Conservation (phyloP, 2,888 invertebrate genomes). For the Drosophila vallismaia region DNA sequence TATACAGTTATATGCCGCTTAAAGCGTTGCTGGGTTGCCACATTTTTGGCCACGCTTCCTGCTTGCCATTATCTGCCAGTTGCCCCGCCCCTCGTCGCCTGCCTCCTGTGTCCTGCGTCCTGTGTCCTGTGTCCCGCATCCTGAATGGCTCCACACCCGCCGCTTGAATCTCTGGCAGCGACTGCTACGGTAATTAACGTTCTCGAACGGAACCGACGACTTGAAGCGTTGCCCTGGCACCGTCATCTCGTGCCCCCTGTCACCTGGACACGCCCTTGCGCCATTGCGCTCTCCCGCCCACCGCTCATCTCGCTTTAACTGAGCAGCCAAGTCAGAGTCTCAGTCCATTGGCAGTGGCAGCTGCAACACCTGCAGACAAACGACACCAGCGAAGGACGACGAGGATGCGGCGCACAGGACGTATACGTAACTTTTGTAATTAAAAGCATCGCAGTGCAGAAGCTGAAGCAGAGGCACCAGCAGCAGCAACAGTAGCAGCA, state of each 20-base stretch:
- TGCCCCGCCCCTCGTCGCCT: neutral
- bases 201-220: constrained; percentile 76
- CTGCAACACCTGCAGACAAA: constrained; percentile 73
- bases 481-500: constrained; percentile 1
- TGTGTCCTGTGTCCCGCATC: neutral
- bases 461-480: constrained; percentile 8
- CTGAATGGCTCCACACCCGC: constrained; percentile 2
- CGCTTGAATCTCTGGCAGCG: constrained; percentile 23
- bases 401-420: constrained; percentile 53
- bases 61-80: constrained; percentile 53
- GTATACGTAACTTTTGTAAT: constrained; percentile 79
- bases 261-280: constrained; percentile 1
- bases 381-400: constrained; percentile 33
- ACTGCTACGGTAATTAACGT: constrained; percentile 70
- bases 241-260: constrained; percentile 22
- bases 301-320: constrained; percentile 11
- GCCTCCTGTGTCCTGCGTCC: neutral
- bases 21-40: constrained; percentile 45
- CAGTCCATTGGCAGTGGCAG: constrained; percentile 54
- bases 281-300: neutral
- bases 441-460: constrained; percentile 74
- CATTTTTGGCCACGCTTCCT: constrained; percentile 70
- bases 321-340: constrained; percentile 37
- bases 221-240: constrained; percentile 64
- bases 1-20: constrained; percentile 55